Base-by-base conservation (phyloP, 1,140 invertebrate species). In the Holotrichia oblita region DNA sequence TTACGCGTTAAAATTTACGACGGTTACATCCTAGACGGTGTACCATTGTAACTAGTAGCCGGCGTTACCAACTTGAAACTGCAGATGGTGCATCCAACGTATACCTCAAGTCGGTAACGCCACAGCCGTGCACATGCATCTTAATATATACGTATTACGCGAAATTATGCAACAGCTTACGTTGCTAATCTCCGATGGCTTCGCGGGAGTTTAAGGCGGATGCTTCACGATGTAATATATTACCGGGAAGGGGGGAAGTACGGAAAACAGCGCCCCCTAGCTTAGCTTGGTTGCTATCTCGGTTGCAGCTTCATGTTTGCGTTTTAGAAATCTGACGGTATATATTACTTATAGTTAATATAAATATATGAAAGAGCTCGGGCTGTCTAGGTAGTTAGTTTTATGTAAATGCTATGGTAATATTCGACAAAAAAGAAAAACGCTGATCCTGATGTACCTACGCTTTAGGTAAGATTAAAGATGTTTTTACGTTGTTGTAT, bases 91-190 rank as follows among this genome's bases (percentile, higher is more conserved):
- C 61, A 69, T 3, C 44, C 27, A 55, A 4, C 14, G 48, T 14
- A 12, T n/a, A 55, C 48, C 17, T n/a, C 14, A 55, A n/a, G 48
- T 3, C 48, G 48, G 27, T 48, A 48, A 48, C 20, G 20, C 61
- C 27, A 34, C 61, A 9, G 61, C 7, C 27, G 61, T 69, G 61
- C 61, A 27, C 20, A 69, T 69, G 61, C 61, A 69, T 69, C 61
- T 69, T 69, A 69, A 69, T 69, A 69, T 69, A 55, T 69, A 22
- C 61, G 61, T 69, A 69, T 69, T 69, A 69, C 9, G 61, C 22
- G 61, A 69, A 69, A 69, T 69, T 69, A 69, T 69, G 61, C 61
- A 69, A 69, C 61, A 69, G 61, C 61, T 69, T 69, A 69, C 61
- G 61, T 27, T 8, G 61, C 61, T 22, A 69, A 69, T 69, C 61